Conservation (phyloP, 2,888 invertebrate species). For the Argynnis bischoffii region DNA sequence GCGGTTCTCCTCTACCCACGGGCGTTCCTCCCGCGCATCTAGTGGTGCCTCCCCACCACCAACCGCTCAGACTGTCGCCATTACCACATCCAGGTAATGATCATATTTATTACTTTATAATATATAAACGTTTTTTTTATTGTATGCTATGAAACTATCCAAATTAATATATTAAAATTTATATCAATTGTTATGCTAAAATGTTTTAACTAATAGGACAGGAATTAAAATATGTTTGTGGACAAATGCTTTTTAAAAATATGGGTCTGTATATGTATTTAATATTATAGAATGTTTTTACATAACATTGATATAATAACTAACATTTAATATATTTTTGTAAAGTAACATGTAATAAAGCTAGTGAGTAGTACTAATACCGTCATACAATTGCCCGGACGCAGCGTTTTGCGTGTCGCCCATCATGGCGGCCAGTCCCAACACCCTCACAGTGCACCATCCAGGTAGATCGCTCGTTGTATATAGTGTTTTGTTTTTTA, state of each 20-base stretch:
- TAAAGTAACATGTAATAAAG: background rate
- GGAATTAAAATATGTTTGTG: no score
- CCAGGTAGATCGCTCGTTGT: constrained; percentile 79
- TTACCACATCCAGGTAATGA: constrained; percentile 82
- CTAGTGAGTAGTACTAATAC: constrained; percentile 11
- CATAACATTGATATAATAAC: no score
- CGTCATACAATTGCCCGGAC: constrained; percentile 61
- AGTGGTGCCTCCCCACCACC: constrained; percentile 72
- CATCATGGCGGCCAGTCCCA: constrained; percentile 85
- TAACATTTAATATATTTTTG: no score
- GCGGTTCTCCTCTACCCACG: constrained; percentile 67
- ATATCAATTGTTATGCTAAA: no score
- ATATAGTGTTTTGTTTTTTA: constrained; percentile 1
- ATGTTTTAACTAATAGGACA: no score
- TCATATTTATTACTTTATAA: background rate
- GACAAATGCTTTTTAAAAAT: no score
- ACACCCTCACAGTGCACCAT: constrained; percentile 84
- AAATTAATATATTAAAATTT: no score
- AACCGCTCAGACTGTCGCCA: constrained; percentile 84
- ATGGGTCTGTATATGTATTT: no score
- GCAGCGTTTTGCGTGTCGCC: constrained; percentile 89
- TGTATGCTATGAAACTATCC: no score
- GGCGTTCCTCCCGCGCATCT: constrained; percentile 56
- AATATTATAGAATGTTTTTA: no score
- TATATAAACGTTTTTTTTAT: background rate